A percentile compares a stretch with the other conserved stretches of the same genome.
These are phyloP conservation scores for Mesoligia furuncula DNA, from an alignment of 2,888 invertebrate genomes.

Conservation along the genomic window DNA sequence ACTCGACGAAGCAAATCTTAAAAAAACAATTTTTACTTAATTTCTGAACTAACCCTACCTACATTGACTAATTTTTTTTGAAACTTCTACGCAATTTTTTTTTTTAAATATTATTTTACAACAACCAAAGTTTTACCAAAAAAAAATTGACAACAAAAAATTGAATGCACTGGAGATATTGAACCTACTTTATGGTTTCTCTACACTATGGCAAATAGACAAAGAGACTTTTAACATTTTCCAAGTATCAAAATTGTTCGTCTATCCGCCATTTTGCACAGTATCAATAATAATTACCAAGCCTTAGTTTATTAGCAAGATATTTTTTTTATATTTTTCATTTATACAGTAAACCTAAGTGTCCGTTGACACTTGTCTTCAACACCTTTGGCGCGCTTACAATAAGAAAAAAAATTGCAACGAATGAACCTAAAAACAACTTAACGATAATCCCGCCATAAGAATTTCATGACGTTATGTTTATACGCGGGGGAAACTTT, in stretches of 20 bases:
- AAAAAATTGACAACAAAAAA: constrained; percentile 67
- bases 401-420: constrained; percentile 85
- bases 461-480: constrained; percentile 69
- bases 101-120: constrained; percentile 78
- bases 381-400: constrained; percentile 88
- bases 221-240: constrained; percentile 35
- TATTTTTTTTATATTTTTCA: constrained; percentile 85
- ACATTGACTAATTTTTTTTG: constrained; percentile 70
- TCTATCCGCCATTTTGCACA: constrained; percentile 48
- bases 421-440: constrained; percentile 86
- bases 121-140: constrained; percentile 80
- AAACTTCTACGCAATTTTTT: constrained; percentile 69
- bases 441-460: constrained; percentile 82
- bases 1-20: constrained; percentile 77
- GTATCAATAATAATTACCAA: constrained; percentile 71
- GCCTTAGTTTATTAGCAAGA: constrained; percentile 78
- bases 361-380: constrained; percentile 71
- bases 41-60: constrained; percentile 68
- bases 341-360: constrained; percentile 84
- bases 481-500: constrained; percentile 56
- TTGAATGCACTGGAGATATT: constrained; percentile 61
- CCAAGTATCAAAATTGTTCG: constrained; percentile 41
- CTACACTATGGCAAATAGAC: constrained; percentile 34
- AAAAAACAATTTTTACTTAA: constrained; percentile 76
- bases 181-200: constrained; percentile 47